Base-by-base conservation (phyloP, 2,797 vertebrate species). In the Phalloptychus januarius region DNA sequence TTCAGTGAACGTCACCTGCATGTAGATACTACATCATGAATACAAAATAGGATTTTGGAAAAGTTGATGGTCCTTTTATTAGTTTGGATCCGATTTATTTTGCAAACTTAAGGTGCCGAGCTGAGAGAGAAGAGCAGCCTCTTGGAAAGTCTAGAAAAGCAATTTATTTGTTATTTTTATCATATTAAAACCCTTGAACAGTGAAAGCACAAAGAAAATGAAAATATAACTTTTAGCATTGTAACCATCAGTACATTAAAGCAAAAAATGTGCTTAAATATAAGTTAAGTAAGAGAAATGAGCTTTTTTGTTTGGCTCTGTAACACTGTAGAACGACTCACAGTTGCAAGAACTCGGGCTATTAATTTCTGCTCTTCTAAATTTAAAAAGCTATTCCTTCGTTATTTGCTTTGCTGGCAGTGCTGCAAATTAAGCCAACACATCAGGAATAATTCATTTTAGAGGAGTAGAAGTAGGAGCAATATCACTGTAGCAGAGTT, bases 1-100 rank as follows among this genome's bases (percentile, higher is more conserved):
- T 84, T 80, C 77, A 86, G 63, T 56, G 69, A 84, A 82, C 38
- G 67, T 52, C 61, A 23, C 18, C 61, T 38, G 36, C 61, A 38
- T 36, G 18, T 10, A 11, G 61, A 20, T 20, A 33, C 33, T 50
- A 8, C 11, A 15, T 11, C 8, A 67, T 0, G 5, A 67, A 40
- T 42, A 15, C 38, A 7, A 69, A 69, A 2, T 42, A 42, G 13
- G 23, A 40, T 2, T 25, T n/a, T 13, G 3, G 38, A 69, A n/a
- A 69, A 7, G 65, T 12, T 69, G 5, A 42, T 69, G 65, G 23
- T 69, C n/a, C 3, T 65, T 65, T 65, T 38, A 38, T 20, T 38
- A 38, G 61, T 65, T 65, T 38, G 20, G 36, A 38, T 65, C 20
- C 0, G 20, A 50, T 7, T 50, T 50, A 18, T 50, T 50, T 50